Conservation (phyloP, 2,888 invertebrate genomes). For the Caenorhabditis sulstoni region DNA sequence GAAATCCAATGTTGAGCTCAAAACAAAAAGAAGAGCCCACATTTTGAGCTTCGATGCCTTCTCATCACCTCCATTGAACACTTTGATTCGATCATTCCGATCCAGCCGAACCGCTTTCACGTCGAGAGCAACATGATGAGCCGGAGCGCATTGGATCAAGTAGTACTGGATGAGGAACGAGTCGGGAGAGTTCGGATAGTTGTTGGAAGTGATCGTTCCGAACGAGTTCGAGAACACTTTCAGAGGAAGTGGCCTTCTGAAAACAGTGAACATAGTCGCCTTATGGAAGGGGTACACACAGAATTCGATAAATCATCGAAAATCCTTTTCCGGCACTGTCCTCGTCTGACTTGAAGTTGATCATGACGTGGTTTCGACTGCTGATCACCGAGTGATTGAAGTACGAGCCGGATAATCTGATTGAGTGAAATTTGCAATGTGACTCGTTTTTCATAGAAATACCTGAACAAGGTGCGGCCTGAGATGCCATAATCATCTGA, state of each 20-base stretch:
- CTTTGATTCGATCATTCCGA: constrained; percentile 32
- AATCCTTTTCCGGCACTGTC: constrained; percentile 35
- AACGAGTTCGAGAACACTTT: constrained; percentile 33
- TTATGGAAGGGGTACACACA: constrained; percentile 24
- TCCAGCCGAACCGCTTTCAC: constrained; percentile 40
- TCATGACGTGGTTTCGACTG: constrained; percentile 33
- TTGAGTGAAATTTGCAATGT: not conserved
- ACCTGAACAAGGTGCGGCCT: constrained; percentile 48
- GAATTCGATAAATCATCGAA: constrained; percentile 21
- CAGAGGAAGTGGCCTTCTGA: constrained; percentile 39
- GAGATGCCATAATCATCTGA: constrained; percentile 53
- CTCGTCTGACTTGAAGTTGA: constrained; percentile 49
- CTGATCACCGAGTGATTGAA: constrained; percentile 37
- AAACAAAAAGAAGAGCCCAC: constrained; percentile 4
- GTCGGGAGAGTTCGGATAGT: constrained; percentile 49
- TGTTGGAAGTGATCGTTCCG: constrained; percentile 48
- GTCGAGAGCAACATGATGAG: constrained; percentile 33
- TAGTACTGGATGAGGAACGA: constrained; percentile 56
- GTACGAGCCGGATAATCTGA: constrained; percentile 39
- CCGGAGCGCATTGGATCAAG: constrained; percentile 29
- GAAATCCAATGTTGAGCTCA: not conserved
- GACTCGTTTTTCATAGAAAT: not conserved
- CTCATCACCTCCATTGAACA: constrained; percentile 35
- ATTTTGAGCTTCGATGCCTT: constrained; percentile 33
- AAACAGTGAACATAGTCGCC: not conserved